A percentile compares a stretch with the other conserved stretches of the same genome.
These are phyloP conservation scores for Podabrus alpinus DNA, from an alignment of 2,888 invertebrate species.

Conservation along the genomic window DNA sequence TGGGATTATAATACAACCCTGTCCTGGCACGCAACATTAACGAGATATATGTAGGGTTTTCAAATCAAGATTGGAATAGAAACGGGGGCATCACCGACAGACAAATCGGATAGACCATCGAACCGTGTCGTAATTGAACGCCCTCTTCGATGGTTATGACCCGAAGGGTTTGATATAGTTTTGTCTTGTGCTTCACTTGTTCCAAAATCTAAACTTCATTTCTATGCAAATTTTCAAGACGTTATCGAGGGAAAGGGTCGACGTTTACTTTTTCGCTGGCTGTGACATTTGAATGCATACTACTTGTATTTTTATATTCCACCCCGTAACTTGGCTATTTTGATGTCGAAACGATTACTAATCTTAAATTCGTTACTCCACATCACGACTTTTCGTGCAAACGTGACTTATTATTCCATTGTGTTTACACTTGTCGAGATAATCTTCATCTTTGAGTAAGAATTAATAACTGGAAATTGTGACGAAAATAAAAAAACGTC, in stretches of 20 bases:
- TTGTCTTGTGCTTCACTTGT: slow-evolving; percentile 3
- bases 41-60: slow-evolving; percentile 29
- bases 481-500: not conserved
- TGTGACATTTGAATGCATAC: no score
- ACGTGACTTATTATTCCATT: slow-evolving; percentile 27
- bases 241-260: slow-evolving; percentile 6
- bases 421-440: not conserved
- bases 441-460: not conserved
- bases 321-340: not conserved
- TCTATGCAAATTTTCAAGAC: slow-evolving; percentile 22
- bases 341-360: not conserved
- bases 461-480: not conserved
- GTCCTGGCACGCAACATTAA: slow-evolving; percentile 30
- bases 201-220: slow-evolving; percentile 26
- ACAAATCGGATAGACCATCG: slow-evolving; percentile 44
- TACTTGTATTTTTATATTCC: not conserved
- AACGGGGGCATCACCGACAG: slow-evolving; percentile 29
- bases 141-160: slow-evolving; percentile 39
- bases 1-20: slow-evolving; percentile 16
- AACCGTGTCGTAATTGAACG: slow-evolving; percentile 43
- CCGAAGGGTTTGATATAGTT: slow-evolving; percentile 32
- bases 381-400: slow-evolving; percentile 28
- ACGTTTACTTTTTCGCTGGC: no score
- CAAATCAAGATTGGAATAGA: slow-evolving; percentile 11
- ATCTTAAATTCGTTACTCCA: slow-evolving; percentile 11